Base-by-base conservation (phyloP, 2,797 vertebrate species). In the Epinephelus awoara region DNA sequence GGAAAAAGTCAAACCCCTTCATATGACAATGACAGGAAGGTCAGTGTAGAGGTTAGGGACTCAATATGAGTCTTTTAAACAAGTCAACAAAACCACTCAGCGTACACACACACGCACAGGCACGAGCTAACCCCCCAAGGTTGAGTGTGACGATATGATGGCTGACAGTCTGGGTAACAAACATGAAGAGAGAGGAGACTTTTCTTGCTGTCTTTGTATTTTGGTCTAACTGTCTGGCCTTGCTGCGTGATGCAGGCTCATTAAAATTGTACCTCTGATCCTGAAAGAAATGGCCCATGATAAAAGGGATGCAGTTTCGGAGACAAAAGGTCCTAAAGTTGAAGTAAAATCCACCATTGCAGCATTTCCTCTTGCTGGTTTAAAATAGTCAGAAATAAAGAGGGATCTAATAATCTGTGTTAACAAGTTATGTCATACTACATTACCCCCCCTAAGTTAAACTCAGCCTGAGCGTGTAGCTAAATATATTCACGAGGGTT, bases 191-290 rank as follows among this genome's bases (percentile, higher is more conserved):
- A 23, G 70, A 51, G 44, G n/a, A 72, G 13, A 65, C 18, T n/a
- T 66, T 12, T 69, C 17, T 47, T 52, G 4, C 73, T 70, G 6
- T 68, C 71, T 72, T 23, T 1, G 18, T 62, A 49, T 64, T 71
- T 61, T 25, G 23, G 58, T 55, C 59, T 5, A 59, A 68, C 21
- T 54, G 47, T 8, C 61, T 70, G 38, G 29, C 29, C 4, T 44
- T 19, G 6, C 63, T 65, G 38, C 44, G 15, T 27, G 40, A 73
- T 15, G 44, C 17, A 12, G 11, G 18, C 72, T 83, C 77, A 87
- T 87, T 77, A 82, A 85, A 87, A 75, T 0, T 11, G n/a, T 25
- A 68, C 47, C 23, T 73, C 29, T 73, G 23, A 55, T 68, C 58
- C 72, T 61, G n/a, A 0, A 72, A 56, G 62, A 19, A 66, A 72